Conservation (phyloP, 2,888 invertebrate genomes). For the Conops quadrifasciatus region DNA sequence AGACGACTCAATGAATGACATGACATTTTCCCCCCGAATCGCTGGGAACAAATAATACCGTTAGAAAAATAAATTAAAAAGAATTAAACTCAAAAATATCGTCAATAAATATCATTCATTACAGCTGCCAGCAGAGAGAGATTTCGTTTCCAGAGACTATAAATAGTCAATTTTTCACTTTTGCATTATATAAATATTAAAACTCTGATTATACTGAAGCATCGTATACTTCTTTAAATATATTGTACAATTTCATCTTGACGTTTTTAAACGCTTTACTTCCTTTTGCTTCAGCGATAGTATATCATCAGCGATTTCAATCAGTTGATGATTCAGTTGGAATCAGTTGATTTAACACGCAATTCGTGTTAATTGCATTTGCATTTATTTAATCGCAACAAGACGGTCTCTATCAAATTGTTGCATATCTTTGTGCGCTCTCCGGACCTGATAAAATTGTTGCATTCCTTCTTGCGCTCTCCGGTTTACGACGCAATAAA, state of each 20-base stretch:
- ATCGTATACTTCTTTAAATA: not conserved
- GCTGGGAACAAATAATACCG: too few species aligned
- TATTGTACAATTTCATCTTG: not conserved
- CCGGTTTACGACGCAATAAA: not conserved
- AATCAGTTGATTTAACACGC: constrained; percentile 2
- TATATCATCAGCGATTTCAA: not conserved
- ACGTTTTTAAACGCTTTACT: not conserved
- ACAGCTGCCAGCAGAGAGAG: too few species aligned
- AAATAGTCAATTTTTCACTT: too few species aligned
- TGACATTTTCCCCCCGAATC: not conserved
- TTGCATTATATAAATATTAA: too few species aligned
- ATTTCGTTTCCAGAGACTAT: too few species aligned
- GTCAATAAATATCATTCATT: not conserved
- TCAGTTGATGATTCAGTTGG: not conserved
- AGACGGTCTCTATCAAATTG: constrained; percentile 38
- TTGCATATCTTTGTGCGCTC: constrained; percentile 30
- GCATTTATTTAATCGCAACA: constrained; percentile 28
- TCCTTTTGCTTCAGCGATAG: not conserved
- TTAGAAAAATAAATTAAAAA: not conserved
- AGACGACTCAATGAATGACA: not conserved
- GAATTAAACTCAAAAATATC: not conserved
- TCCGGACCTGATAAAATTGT: not conserved
- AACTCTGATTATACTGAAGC: too few species aligned
- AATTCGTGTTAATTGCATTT: constrained; percentile 33
- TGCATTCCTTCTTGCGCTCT: too few species aligned